phyloP scores from a whole-genome alignment of 2,797 vertebrate species.

The Buphagus erythrorhynchus region DNA sequence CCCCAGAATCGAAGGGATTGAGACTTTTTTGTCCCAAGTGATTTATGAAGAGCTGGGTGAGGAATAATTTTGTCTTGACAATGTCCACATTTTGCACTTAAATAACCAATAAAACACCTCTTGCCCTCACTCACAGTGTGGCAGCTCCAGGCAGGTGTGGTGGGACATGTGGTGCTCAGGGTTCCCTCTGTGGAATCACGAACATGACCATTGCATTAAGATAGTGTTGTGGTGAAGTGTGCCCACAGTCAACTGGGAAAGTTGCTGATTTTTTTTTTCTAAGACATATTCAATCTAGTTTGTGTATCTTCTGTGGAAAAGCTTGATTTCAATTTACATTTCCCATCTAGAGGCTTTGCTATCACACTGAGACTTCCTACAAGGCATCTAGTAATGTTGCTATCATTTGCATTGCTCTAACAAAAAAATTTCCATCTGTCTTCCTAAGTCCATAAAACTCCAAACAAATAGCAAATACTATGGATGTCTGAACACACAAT shows the following conservation, averaged over 20 bases:
- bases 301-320: not conserved
- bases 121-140: accelerated
- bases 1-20: not conserved
- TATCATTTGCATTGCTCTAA: conserved; percentile 32
- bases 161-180: not conserved
- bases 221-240: not conserved
- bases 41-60: not conserved
- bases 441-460: conserved; percentile 50
- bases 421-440: conserved; percentile 29
- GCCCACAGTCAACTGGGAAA: not conserved
- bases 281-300: not conserved
- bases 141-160: not conserved
- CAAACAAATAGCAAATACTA: conserved; percentile 54
- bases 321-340: conserved; percentile 33
- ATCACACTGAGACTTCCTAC: conserved; percentile 42
- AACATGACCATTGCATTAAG: not conserved
- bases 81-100: not conserved
- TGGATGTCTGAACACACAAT: conserved; percentile 58
- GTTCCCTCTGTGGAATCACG: not conserved
- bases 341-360: conserved; percentile 4
- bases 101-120: not conserved
- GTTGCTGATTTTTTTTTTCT: not conserved
- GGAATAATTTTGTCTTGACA: not conserved
- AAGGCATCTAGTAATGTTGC: conserved; percentile 6
- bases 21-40: not conserved